phyloP scores from a whole-genome alignment of 2,797 vertebrate species.

The Spea hammondii region DNA sequence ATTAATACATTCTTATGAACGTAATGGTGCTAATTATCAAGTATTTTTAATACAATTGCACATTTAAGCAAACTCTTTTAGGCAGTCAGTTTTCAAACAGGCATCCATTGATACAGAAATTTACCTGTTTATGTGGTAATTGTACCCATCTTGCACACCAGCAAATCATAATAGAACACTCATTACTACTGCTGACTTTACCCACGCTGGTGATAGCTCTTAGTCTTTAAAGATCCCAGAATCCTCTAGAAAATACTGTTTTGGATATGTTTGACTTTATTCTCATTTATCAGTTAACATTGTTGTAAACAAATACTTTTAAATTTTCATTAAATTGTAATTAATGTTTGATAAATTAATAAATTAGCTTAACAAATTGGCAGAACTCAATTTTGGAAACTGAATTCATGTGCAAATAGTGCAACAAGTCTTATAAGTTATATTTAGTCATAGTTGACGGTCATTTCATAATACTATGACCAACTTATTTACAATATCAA shows the following conservation, averaged over 20 bases:
- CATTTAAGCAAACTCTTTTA: too few relatives aligned
- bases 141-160: neutral
- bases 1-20: too few relatives aligned
- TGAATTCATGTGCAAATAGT: constrained; percentile 72
- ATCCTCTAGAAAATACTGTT: neutral
- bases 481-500: constrained; percentile 60
- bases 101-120: neutral
- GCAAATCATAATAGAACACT: neutral
- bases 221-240: neutral
- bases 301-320: constrained; percentile 8
- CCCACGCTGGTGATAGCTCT: neutral
- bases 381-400: constrained; percentile 74
- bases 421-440: constrained; percentile 68
- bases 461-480: constrained; percentile 66
- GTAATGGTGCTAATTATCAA: too few relatives aligned
- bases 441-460: constrained; percentile 66
- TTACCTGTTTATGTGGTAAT: neutral
- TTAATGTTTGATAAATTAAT: neutral
- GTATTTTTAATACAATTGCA: too few relatives aligned
- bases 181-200: neutral
- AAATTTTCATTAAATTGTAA: neutral
- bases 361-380: constrained; percentile 2
- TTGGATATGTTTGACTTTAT: neutral
- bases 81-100: too few relatives aligned
- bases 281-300: neutral